Evolutionary conservation across 2,113 vertebrate genomes (phyloP).

Genomic region (Scalopus aquaticus): DNA sequence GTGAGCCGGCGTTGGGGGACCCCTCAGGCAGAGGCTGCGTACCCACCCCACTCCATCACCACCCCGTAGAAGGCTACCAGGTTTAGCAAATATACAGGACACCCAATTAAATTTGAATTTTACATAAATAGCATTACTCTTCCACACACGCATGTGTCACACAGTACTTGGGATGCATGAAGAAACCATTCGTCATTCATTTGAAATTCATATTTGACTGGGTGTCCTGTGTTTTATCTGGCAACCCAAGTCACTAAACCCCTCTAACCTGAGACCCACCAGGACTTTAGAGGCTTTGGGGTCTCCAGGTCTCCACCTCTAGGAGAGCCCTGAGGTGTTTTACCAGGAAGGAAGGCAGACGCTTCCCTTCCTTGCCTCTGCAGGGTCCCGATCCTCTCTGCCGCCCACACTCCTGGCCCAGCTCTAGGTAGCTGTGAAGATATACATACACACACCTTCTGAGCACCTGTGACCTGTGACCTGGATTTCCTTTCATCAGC

Average conservation of each 20-base stretch:
- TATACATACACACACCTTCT: neutral
- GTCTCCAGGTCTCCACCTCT: neutral
- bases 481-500: neutral
- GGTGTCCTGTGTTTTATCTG: neutral
- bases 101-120: slow-evolving; percentile 4
- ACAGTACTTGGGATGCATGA: neutral
- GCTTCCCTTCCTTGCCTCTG: neutral
- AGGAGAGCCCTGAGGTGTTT: neutral
- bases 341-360: neutral
- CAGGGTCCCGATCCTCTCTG: neutral
- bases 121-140: neutral
- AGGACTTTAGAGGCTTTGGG: neutral
- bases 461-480: neutral
- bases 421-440: neutral
- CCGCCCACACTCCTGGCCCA: neutral
- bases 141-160: neutral
- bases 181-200: neutral
- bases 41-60: too few species aligned
- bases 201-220: neutral
- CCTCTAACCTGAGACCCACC: neutral
- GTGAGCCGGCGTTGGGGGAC: neutral
- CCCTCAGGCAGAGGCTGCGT: neutral
- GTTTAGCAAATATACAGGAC: neutral
- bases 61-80: neutral
- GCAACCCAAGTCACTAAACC: neutral